Conservation (phyloP, 37 sponge, comb jelly and placozoan genomes). For the Chondrosia reniformis region DNA sequence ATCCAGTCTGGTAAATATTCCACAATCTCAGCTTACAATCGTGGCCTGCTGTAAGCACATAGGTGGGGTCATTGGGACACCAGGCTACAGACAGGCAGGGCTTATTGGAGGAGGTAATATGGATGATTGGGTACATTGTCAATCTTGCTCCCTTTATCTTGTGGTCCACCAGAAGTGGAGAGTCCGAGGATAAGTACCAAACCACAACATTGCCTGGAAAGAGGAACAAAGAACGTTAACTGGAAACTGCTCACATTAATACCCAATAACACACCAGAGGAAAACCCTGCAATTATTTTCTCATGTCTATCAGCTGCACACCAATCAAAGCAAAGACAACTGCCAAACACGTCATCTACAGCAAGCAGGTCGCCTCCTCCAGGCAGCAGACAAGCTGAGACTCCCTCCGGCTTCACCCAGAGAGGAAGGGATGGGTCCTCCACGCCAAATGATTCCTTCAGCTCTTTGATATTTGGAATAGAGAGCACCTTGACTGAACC, state of each 20-base stretch:
- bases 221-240: background rate
- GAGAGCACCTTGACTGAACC: conserved; percentile 46
- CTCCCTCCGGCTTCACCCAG: conserved; percentile 14
- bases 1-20: background rate
- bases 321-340: conserved; percentile 70
- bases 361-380: conserved; percentile 8
- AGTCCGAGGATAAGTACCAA: background rate
- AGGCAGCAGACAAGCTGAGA: conserved; percentile 35
- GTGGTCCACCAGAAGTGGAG: background rate
- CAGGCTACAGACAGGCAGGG: conserved; percentile 47
- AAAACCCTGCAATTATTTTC: conserved; percentile 57
- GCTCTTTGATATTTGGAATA: background rate
- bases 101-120: conserved; percentile 31
- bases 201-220: background rate
- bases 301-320: conserved; percentile 35
- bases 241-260: background rate
- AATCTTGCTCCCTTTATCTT: background rate
- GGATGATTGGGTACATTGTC: conserved; percentile 36
- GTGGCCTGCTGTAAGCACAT: conserved; percentile 54
- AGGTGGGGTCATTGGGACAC: conserved; percentile 58
- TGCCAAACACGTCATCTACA: conserved; percentile 18
- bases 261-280: conserved; percentile 40
- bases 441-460: background rate
- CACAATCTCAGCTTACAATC: background rate
- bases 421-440: background rate